Percentiles rank a stretch among this genome's conserved stretches.
phyloP scores from a whole-genome alignment of 1,140 invertebrate genomes.

The Cepaea nemoralis region DNA sequence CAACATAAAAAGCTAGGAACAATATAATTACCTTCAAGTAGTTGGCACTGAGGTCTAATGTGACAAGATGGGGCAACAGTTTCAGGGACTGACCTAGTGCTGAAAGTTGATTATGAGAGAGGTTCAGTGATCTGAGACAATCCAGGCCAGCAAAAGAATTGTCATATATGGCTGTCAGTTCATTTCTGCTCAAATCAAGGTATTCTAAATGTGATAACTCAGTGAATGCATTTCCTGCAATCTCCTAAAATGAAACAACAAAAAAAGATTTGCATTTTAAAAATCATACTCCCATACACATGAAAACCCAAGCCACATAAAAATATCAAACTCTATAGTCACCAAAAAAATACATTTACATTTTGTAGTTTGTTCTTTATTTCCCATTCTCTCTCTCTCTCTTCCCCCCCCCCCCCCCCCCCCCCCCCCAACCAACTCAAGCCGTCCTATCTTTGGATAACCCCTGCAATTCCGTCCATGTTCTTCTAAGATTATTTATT shows the following conservation, averaged over 20 bases:
- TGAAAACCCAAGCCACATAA: too few relatives aligned
- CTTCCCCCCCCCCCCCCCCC: too few relatives aligned
- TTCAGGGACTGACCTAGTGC: slow-evolving; percentile 45
- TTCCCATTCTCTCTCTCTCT: too few relatives aligned
- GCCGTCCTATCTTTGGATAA: too few relatives aligned
- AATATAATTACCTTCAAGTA: slow-evolving; percentile 37
- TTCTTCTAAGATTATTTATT: too few relatives aligned
- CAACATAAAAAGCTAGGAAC: neutral
- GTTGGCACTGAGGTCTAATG: slow-evolving; percentile 52
- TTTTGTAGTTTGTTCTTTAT: too few relatives aligned
- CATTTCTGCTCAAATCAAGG: slow-evolving; percentile 55
- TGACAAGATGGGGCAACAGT: slow-evolving; percentile 43
- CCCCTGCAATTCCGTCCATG: too few relatives aligned
- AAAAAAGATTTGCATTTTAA: too few relatives aligned
- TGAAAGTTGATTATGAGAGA: slow-evolving; percentile 52
- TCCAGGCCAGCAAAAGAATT: slow-evolving; percentile 50
- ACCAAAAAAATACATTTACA: too few relatives aligned
- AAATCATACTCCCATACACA: too few relatives aligned
- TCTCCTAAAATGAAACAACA: slow-evolving; percentile 16
- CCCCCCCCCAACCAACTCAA: too few relatives aligned
- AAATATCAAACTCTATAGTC: too few relatives aligned
- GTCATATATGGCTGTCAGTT: slow-evolving; percentile 43
- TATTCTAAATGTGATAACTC: slow-evolving; percentile 33
- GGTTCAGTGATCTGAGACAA: slow-evolving; percentile 46
- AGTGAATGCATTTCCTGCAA: slow-evolving; percentile 47